Base-by-base conservation (phyloP, 2,113 vertebrate genomes). In the Oncorhynchus keta region DNA sequence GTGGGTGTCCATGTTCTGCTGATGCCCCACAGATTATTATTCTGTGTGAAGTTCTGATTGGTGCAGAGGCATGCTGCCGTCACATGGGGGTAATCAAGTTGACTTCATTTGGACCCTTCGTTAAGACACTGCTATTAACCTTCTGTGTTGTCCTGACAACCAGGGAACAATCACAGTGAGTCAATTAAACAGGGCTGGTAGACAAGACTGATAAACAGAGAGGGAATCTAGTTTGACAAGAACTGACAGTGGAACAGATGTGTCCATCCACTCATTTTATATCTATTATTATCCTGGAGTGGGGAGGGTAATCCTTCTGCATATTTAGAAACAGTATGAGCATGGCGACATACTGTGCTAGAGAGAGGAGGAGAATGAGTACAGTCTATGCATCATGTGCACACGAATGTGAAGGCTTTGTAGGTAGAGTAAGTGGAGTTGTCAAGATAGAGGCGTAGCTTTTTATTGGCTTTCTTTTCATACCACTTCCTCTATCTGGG, bases 91-190 rank as follows among this genome's bases (percentile, higher is more conserved):
- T 11, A 67, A 16, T 16, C 3, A 5, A 67, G 24, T 30, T 14
- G 55, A 45, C 20, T 86, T 85, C 85, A 90, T 84, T 88, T 80
- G 76, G 68, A 74, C 85, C 77, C 14, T 67, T 83, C 87, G 82
- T 88, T 83, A 87, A 68, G 76, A 81, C 70, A 83, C 73, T 45
- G 20, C 6, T 20, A 65, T 84, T 66, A 81, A 75, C 76, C 79
- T 67, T 78, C 49, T 55, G 72, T 30, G 91, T 90, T 86, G 89
- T 88, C 89, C 74, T 85, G 89, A 87, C 88, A 88, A 92, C 90
- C 45, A 45, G 69, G 65, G 76, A 35, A 74, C 70, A 35, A 82
- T 81, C 64, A 80, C 32, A 30, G 16, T 5, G 32, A n/a, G 32
- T 79, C 88, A 84, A 87, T 90, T 87, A 90, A 85, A 86, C 0